These are phyloP conservation scores for Pterocles burchelli DNA, from an alignment of 2,113 vertebrate species.

Conservation along the genomic window DNA sequence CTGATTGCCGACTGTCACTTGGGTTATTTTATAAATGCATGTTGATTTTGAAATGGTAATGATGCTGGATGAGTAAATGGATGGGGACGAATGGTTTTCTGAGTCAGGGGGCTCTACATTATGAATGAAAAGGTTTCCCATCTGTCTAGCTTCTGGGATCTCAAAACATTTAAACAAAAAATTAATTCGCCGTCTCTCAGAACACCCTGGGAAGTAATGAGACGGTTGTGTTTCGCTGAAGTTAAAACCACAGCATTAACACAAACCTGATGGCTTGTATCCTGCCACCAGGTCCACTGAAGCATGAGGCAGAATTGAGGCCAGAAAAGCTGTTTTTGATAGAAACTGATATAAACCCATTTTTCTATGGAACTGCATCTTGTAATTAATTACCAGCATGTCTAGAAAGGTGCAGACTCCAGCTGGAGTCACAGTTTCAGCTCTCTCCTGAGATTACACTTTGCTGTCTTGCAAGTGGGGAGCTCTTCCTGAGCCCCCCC, in stretches of 20 bases:
- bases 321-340: not conserved
- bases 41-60: constrained; percentile 16
- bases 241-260: not conserved
- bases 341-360: not conserved
- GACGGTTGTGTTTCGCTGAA: not conserved
- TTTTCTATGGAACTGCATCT: not conserved
- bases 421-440: not conserved
- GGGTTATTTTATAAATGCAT: not conserved
- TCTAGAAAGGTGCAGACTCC: not conserved
- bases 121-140: constrained; percentile 11
- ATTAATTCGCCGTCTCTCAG: not conserved
- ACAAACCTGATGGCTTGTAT: not conserved
- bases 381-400: not conserved
- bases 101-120: not conserved
- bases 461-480: not conserved
- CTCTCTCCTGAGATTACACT: not conserved
- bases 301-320: not conserved
- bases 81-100: not conserved
- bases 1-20: not conserved
- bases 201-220: not conserved
- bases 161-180: constrained; percentile 46
- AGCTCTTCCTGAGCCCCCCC: not conserved
- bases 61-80: not conserved
- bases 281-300: not conserved
- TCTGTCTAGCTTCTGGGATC: not conserved